A percentile compares a stretch with the other conserved stretches of the same genome.
These are phyloP conservation scores for Chironomus striatipennis DNA, from an alignment of 1,140 invertebrate genomes.

Conservation along the genomic window DNA sequence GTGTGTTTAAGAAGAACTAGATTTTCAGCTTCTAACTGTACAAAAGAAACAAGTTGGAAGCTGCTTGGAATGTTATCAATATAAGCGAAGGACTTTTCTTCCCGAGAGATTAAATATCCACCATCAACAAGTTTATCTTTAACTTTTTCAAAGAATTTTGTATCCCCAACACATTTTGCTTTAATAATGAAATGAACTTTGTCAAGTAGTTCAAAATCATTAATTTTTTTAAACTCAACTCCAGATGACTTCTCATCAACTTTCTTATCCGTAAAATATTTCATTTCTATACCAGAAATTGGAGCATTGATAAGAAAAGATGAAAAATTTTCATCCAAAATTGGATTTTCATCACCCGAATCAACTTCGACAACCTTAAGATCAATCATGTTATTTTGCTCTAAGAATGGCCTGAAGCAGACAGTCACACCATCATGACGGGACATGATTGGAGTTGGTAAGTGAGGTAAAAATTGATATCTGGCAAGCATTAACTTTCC, in stretches of 20 bases:
- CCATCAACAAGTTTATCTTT: neutral
- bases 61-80: neutral
- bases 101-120: neutral
- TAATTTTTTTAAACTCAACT: too few species aligned
- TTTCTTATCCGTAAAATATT: neutral
- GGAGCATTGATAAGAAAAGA: neutral
- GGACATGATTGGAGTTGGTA: constrained; percentile 40
- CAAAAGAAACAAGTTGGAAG: neutral
- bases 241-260: neutral
- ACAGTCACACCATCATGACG: constrained; percentile 28
- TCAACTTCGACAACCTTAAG: neutral
- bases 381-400: neutral
- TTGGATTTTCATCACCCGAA: neutral
- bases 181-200: neutral
- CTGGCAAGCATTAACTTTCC: constrained; percentile 57
- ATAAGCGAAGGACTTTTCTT: neutral
- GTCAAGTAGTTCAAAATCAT: too few species aligned
- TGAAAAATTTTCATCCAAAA: neutral
- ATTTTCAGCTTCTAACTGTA: neutral
- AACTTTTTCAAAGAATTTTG: neutral
- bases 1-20: neutral
- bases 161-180: neutral
- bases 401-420: neutral
- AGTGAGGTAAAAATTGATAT: constrained; percentile 62
- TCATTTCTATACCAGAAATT: neutral